These are phyloP conservation scores for Crotalus viridis DNA, from an alignment of 2,113 vertebrate species.

Conservation along the genomic window DNA sequence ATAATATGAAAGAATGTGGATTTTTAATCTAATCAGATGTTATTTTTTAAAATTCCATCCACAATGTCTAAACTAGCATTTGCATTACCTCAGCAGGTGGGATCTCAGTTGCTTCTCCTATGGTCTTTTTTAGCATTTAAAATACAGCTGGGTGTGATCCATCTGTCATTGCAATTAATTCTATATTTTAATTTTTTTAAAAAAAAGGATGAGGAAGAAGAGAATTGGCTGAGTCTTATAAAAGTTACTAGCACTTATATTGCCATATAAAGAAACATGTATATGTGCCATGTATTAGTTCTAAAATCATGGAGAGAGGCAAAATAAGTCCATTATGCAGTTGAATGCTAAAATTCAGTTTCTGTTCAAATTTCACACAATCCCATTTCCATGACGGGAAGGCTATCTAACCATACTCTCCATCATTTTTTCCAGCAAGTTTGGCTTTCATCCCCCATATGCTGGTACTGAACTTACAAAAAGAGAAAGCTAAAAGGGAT, in stretches of 20 bases:
- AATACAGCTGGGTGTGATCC: constrained; percentile 30
- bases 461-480: background rate
- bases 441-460: background rate
- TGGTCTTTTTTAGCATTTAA: constrained; percentile 44
- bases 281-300: background rate
- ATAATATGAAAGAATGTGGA: background rate
- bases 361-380: background rate
- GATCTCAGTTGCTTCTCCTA: constrained; percentile 21
- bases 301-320: background rate
- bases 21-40: constrained; percentile 28
- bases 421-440: background rate
- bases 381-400: background rate
- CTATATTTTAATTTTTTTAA: background rate
- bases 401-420: background rate
- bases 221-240: background rate
- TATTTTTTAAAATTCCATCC: background rate
- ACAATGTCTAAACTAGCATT: background rate
- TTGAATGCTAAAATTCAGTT: background rate
- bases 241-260: background rate
- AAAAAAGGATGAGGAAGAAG: background rate
- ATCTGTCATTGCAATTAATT: constrained; percentile 17
- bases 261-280: background rate
- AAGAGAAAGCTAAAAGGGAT: background rate
- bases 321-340: background rate
- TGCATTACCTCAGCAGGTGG: constrained; percentile 45